Evolutionary conservation across 1,140 invertebrate species (phyloP), one percentile per base, ranked within the genome.

Genomic region (Notospermus geniculatus): DNA sequence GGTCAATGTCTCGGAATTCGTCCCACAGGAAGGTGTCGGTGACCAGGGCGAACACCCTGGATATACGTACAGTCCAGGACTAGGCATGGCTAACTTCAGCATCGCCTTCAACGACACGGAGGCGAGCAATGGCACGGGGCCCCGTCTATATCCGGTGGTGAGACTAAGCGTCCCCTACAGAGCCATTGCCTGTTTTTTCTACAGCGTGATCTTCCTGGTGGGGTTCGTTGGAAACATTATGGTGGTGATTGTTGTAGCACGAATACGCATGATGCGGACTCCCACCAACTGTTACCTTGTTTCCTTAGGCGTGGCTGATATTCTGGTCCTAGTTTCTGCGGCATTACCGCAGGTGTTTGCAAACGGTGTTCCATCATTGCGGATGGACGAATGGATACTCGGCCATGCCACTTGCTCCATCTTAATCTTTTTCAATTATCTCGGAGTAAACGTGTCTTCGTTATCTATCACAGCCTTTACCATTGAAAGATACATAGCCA

Each of bases 401-500:
- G 88, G 88, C 0, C 72, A 81, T 15, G 70, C 82, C 2, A 84
- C 85, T 25, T 89, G 88, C 71, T 81, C 83, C 0, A 59, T 87
- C 7, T 81, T 88, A 57, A 82, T 88, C n/a, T 89, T 88, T 70
- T 74, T 85, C 2, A 87, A 88, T 67, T 86, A 88, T 74, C 75
- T 88, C 11, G 89, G 88, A 2, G 87, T 90, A 60, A 89, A 90
- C 73, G 93, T 93, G 0, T 95, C 94, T 0, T 90, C 97, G 0
- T 82, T 97, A 52, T 93, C 91, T 11, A 95, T 95, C 58, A 92
- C 90, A 0, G 90, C 92, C 0, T 98, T 98, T 79, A 97, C 95
- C 0, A 87, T 96, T 15, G 95, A 98, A 78, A 80, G 95, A 58
- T 98, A 97, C 77, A 87, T 97, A 36, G 93, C 93, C 25, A 96